phyloP scores from a whole-genome alignment of 2,888 invertebrate genomes.

The Leptopilina myrica region DNA sequence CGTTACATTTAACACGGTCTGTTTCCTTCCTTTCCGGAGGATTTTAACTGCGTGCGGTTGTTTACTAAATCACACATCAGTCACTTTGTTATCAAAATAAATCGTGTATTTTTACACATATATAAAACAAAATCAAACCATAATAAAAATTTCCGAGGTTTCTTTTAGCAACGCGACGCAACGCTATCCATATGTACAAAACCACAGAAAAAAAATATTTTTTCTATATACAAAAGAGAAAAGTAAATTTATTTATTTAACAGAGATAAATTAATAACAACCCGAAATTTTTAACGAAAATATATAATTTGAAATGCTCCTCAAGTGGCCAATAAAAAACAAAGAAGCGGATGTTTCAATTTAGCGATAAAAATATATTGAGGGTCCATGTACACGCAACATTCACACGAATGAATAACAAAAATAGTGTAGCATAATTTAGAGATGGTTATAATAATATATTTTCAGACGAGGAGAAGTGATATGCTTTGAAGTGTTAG shows the following conservation, averaged over 20 bases:
- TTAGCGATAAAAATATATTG: too few species aligned
- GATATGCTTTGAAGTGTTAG: constrained; percentile 2
- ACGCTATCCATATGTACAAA: too few species aligned
- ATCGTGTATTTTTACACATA: neutral
- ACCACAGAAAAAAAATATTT: too few species aligned
- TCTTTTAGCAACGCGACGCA: neutral
- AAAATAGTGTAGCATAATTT: constrained; percentile 30
- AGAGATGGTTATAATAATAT: neutral
- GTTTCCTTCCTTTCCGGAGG: constrained; percentile 39
- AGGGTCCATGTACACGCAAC: too few species aligned
- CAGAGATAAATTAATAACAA: too few species aligned
- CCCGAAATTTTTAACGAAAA: too few species aligned
- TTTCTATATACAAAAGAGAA: too few species aligned
- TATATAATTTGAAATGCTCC: too few species aligned
- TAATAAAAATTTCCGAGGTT: neutral
- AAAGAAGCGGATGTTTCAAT: too few species aligned
- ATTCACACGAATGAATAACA: neutral
- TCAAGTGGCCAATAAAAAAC: too few species aligned
- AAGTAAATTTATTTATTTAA: too few species aligned
- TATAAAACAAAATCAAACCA: constrained; percentile 10
- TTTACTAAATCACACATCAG: constrained; percentile 14
- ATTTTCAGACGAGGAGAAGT: neutral
- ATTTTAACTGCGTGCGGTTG: constrained; percentile 28
- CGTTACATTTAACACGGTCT: constrained; percentile 35
- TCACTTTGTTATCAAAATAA: constrained; percentile 21